Evolutionary conservation across 1,140 invertebrate genomes (phyloP).

Genomic region (Caenorhabditis inopinata): DNA sequence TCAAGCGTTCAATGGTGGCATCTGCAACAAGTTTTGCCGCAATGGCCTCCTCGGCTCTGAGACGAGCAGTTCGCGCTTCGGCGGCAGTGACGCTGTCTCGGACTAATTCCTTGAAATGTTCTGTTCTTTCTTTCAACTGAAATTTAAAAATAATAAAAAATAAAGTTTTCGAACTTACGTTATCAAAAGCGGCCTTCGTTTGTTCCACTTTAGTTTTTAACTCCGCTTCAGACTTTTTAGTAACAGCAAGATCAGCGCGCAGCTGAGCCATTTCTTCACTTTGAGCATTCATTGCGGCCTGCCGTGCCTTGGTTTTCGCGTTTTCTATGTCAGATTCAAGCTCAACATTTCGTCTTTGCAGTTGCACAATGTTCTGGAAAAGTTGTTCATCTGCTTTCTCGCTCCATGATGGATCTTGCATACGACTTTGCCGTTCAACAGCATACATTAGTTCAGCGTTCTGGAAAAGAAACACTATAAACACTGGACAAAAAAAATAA

Average conservation of each 20-base stretch:
- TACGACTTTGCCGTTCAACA: not conserved
- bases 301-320: not conserved
- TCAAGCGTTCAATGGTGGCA: not conserved
- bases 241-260: not conserved
- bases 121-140: constrained; percentile 25
- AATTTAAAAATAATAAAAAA: not conserved
- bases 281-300: not conserved
- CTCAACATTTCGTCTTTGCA: constrained; percentile 28
- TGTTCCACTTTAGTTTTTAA: not conserved
- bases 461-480: not conserved
- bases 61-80: not conserved
- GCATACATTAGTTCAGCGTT: not conserved
- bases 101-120: constrained; percentile 4
- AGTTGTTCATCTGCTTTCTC: constrained; percentile 7
- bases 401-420: constrained; percentile 10
- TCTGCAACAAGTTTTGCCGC: not conserved
- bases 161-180: not conserved
- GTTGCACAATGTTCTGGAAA: constrained; percentile 20
- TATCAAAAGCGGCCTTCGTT: constrained; percentile 27
- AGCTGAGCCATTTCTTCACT: constrained; percentile 8
- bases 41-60: not conserved
- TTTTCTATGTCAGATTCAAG: constrained; percentile 31
- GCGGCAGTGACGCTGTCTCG: not conserved
- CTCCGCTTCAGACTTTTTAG: constrained; percentile 5
- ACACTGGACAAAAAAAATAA: not conserved